Base-by-base conservation (phyloP, 2,888 invertebrate species). In the Pyralis farinalis region DNA sequence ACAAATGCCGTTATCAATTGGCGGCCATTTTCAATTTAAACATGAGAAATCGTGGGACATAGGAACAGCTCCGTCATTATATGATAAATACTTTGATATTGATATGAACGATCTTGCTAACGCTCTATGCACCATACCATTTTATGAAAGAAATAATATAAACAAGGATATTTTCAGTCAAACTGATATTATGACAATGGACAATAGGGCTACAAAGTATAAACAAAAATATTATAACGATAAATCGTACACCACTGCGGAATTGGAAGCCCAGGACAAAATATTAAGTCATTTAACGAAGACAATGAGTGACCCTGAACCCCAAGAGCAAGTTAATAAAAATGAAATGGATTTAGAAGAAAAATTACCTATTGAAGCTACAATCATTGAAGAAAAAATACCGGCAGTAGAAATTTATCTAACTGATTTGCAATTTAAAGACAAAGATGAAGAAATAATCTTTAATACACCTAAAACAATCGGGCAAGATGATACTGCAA, bases 11-110 rank as follows among this genome's bases (percentile, higher is more conserved):
- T 51, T 79, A 12, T 75, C 85, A 11, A 54, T 74, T 1, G 89
- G 89, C n/a, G 83, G 83, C 3, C 87, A 90, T 59, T 90, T 90
- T 49, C 89, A 90, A 62, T 90, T 90, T 44, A 89, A 89, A 60
- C 89, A 89, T 53, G 90, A 90, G 55, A 90, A 87, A 46, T 78
- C 85, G 0, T 90, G 90, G 90, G 82, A 84, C 35, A 53, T 67
- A 12, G 66, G 60, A 20, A 70, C 72, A 12, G 75, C 68, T 0
- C 78, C 85, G 1, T 75, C 86, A 1, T 49, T 73, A 16, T 88
- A 85, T 49, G 84, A 87, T 43, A 86, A 86, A 64, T 86, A 84
- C 53, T 90, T 90, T 52, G 76, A 84, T 11, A 77, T 88, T 2
- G 69, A 87, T 45, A 79, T 79, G 71, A 75, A 81, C 32, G 72